Conservation (phyloP, 1,140 invertebrate genomes). For the Zaprionus africanus region DNA sequence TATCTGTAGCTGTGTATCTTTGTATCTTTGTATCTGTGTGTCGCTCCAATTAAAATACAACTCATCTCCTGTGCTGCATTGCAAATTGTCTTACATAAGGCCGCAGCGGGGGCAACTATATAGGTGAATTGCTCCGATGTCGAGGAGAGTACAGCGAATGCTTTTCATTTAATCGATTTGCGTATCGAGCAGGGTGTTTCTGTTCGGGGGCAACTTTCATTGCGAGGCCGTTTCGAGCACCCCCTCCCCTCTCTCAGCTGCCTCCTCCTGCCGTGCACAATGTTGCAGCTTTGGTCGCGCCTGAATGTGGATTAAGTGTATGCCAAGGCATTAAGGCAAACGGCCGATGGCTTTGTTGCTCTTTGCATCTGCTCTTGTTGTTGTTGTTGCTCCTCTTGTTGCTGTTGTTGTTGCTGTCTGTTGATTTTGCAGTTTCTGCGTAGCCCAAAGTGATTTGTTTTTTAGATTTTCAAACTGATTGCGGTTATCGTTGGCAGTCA, state of each 20-base stretch:
- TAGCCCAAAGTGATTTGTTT: constrained; percentile 80
- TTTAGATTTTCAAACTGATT: constrained; percentile 75
- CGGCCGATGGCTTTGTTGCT: not conserved
- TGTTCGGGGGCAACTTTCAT: constrained; percentile 65
- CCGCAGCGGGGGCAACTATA: constrained; percentile 16
- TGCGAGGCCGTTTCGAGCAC: constrained; percentile 40
- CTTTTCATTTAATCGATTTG: constrained; percentile 76
- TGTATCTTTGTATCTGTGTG: constrained; percentile 3
- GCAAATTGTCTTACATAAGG: constrained; percentile 62
- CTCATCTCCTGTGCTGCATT: constrained; percentile 78
- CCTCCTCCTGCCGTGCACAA: too few species aligned
- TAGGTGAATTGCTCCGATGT: not conserved
- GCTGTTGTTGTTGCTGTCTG: constrained; percentile 14
- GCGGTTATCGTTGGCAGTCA: constrained; percentile 52
- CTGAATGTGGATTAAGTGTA: constrained; percentile 81
- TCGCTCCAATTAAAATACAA: constrained; percentile 76
- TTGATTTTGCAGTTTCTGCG: constrained; percentile 49
- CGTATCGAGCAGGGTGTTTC: constrained; percentile 55
- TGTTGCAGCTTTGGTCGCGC: not conserved
- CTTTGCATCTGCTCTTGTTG: not conserved
- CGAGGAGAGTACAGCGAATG: constrained; percentile 7
- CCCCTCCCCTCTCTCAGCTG: not conserved
- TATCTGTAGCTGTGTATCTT: not conserved
- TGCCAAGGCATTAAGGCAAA: constrained; percentile 66
- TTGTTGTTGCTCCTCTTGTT: not conserved